A percentile compares a stretch with the other conserved stretches of the same genome.
Conservation (phyloP, 2,888 invertebrate species). For the Dolomedes plantarius region DNA sequence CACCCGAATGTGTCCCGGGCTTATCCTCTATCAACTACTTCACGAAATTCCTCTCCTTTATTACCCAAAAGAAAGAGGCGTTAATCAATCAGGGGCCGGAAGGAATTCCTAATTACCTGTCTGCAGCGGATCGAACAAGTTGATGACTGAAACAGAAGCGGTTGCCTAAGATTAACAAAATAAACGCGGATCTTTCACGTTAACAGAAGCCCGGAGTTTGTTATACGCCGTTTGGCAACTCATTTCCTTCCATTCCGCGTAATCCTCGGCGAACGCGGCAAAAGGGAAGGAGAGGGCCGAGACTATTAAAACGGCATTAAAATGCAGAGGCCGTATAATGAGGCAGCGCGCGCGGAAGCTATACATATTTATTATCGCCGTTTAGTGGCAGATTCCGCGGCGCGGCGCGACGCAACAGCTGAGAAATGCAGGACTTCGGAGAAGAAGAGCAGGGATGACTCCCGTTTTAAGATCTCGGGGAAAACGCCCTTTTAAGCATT, state of each 20-base stretch:
- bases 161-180: conserved; percentile 7
- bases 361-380: conserved; percentile 24
- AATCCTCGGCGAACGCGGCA: background rate
- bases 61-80: background rate
- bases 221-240: conserved; percentile 25
- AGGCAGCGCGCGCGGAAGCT: background rate
- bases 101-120: conserved; percentile 2
- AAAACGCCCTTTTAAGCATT: too few species aligned
- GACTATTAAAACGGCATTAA: conserved; percentile 45
- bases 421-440: too few species aligned
- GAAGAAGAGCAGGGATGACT: too few species aligned
- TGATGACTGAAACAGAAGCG: background rate
- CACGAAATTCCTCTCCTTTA: background rate
- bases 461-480: too few species aligned
- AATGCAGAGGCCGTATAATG: conserved; percentile 31
- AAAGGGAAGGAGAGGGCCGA: too few species aligned
- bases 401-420: too few species aligned
- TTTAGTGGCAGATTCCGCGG: conserved; percentile 24
- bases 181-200: background rate
- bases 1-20: background rate
- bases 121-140: background rate
- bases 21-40: background rate
- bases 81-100: conserved; percentile 2
- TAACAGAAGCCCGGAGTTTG: background rate
- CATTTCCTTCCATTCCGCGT: conserved; percentile 29